Evolutionary conservation across 1,140 invertebrate genomes (phyloP).

Genomic region (Musca vetustissima): DNA sequence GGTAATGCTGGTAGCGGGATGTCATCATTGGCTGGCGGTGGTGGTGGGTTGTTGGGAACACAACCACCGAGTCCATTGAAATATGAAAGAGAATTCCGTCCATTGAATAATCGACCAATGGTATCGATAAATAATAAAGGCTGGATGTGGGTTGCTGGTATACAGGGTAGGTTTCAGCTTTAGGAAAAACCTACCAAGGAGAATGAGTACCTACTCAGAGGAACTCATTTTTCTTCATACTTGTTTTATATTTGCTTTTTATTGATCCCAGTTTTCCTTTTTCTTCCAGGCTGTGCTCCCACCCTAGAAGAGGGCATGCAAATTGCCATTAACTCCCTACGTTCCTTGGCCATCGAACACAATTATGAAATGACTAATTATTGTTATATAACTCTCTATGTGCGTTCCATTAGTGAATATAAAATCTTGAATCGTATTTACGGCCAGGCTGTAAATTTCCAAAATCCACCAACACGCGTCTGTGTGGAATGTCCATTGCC

Average conservation of each 20-base stretch:
- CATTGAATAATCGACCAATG: constrained; percentile 56
- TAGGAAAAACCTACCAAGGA: no score
- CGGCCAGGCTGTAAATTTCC: constrained; percentile 69
- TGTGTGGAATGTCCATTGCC: constrained; percentile 82
- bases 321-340: constrained; percentile 40
- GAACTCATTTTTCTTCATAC: no score
- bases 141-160: constrained; percentile 80
- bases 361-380: constrained; percentile 67
- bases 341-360: constrained; percentile 52
- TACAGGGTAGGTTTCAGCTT: constrained; percentile 64
- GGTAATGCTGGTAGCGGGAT: constrained; percentile 31
- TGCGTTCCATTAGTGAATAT: constrained; percentile 81
- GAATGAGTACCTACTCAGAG: no score
- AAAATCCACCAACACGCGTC: constrained; percentile 84
- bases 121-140: constrained; percentile 69
- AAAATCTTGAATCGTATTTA: constrained; percentile 77
- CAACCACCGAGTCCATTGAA: constrained; percentile 53
- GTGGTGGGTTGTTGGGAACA: constrained; percentile 23
- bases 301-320: constrained; percentile 46
- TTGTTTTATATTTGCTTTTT: no score
- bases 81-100: constrained; percentile 51
- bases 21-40: not conserved
- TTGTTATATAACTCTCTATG: constrained; percentile 78
- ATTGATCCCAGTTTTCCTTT: no score
- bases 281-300: constrained; percentile 36